Conservation (phyloP, 2,797 vertebrate genomes). For the Sebastiscus albofasciatus region DNA sequence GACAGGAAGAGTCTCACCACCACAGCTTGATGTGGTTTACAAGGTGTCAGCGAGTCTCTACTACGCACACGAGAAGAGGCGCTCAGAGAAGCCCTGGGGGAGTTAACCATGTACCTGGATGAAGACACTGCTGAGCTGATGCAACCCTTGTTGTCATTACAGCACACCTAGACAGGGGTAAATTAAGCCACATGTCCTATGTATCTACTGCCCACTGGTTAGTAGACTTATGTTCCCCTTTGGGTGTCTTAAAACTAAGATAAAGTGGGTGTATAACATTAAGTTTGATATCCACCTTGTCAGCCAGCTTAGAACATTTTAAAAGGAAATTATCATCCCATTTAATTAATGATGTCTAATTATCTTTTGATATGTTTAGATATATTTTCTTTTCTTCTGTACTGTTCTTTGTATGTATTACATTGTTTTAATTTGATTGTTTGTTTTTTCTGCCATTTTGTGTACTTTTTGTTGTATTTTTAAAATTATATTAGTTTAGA, state of each 20-base stretch:
- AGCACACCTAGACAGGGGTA: neutral
- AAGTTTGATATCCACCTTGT: neutral
- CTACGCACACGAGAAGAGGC: neutral
- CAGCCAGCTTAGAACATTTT: too few species aligned
- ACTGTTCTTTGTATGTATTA: too few species aligned
- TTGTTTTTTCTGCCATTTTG: too few species aligned
- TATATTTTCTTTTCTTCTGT: too few species aligned
- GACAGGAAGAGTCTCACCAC: neutral
- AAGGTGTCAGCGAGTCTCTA: too few species aligned
- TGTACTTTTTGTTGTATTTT: too few species aligned
- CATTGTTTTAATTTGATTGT: too few species aligned
- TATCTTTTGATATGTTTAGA: too few species aligned
- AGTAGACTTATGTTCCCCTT: neutral
- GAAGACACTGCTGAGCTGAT: slow-evolving; percentile 41
- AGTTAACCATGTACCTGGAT: neutral
- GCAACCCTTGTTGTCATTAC: slow-evolving; percentile 61
- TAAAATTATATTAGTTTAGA: too few species aligned
- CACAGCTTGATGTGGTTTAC: neutral
- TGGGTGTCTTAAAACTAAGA: neutral
- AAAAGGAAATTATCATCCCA: too few species aligned
- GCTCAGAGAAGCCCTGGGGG: rapidly evolving
- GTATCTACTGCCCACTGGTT: too few species aligned
- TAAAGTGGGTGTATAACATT: neutral
- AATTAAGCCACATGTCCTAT: neutral
- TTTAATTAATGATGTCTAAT: too few species aligned